Conservation (phyloP, 2,797 vertebrate genomes). For the Aldrovandia affinis region DNA sequence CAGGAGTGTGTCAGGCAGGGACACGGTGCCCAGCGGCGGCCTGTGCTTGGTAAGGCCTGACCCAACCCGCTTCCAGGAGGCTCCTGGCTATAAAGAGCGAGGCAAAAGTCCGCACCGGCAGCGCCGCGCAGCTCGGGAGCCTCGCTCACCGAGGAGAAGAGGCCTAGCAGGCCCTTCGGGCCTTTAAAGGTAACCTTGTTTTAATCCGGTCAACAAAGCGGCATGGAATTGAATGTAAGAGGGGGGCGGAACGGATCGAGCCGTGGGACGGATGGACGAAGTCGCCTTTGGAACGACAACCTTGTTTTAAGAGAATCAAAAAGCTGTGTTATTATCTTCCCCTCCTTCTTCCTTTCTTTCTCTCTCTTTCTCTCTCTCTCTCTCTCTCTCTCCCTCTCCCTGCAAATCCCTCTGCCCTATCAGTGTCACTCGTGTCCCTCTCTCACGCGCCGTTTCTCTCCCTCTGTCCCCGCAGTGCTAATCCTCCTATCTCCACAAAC, state of each 20-base stretch:
- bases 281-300: neutral
- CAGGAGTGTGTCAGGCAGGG: neutral
- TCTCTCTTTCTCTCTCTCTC: too few species aligned
- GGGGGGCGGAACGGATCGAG: neutral
- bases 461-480: neutral
- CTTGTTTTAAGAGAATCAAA: neutral
- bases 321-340: neutral
- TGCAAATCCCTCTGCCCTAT: neutral
- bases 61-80: neutral
- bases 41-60: neutral
- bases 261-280: neutral
- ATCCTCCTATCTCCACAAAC: slow-evolving; percentile 18
- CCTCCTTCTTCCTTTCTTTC: too few species aligned
- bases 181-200: neutral
- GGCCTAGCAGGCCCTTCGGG: neutral
- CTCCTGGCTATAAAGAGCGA: neutral
- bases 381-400: neutral
- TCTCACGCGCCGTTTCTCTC: neutral
- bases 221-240: neutral
- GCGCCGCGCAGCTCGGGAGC: neutral
- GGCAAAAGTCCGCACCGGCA: neutral
- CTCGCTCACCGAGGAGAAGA: neutral
- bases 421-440: slow-evolving; percentile 14
- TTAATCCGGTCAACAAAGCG: neutral
- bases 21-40: neutral